These are phyloP conservation scores for Maniola hyperantus DNA, from an alignment of 2,888 invertebrate genomes.

Conservation along the genomic window DNA sequence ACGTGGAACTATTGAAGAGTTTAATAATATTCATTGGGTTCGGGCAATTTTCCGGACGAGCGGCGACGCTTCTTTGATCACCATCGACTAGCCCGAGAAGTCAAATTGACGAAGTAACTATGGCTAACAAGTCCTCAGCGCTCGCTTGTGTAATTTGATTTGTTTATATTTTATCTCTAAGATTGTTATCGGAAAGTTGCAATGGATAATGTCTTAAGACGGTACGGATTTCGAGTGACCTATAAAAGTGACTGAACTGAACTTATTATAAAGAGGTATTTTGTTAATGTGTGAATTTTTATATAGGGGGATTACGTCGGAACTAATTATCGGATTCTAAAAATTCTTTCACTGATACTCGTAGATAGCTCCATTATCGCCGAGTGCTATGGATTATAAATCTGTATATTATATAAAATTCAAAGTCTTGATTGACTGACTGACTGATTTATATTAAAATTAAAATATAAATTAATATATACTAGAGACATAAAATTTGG, in stretches of 20 bases:
- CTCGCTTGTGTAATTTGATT: slow-evolving; percentile 45
- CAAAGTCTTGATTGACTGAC: no score
- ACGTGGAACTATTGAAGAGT: slow-evolving; percentile 77
- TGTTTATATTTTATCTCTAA: slow-evolving; percentile 29
- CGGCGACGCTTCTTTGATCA: slow-evolving; percentile 79
- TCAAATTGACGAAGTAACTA: slow-evolving; percentile 67
- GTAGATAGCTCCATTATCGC: no score
- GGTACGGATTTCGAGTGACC: slow-evolving; percentile 4
- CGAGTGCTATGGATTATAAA: no score
- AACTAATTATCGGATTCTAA: no score
- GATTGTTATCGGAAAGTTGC: slow-evolving; percentile 19
- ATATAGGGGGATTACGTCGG: no score
- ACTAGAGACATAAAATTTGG: no score
- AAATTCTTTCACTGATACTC: no score
- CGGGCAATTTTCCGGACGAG: slow-evolving; percentile 79
- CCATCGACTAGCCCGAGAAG: slow-evolving; percentile 62
- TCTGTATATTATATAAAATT: no score
- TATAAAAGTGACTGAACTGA: background rate
- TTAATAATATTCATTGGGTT: slow-evolving; percentile 83
- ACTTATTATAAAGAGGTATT: no score
- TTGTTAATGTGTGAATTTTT: no score
- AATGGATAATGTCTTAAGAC: background rate
- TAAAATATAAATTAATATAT: no score
- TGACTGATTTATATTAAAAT: no score
- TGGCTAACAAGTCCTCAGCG: slow-evolving; percentile 51